These are phyloP conservation scores for Gopherus flavomarginatus DNA, from an alignment of 2,113 vertebrate species.

Conservation along the genomic window DNA sequence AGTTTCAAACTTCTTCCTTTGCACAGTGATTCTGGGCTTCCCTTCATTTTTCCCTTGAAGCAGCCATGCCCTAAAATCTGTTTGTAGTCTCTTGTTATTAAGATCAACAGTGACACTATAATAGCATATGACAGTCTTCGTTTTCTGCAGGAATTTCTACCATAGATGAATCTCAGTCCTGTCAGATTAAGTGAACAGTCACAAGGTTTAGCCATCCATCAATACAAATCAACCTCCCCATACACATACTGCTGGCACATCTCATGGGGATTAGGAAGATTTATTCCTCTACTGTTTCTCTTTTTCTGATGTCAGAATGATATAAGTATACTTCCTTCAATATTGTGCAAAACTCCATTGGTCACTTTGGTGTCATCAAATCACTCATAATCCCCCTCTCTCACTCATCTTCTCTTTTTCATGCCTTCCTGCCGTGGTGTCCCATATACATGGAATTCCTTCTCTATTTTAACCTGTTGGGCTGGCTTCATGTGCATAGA, in stretches of 20 bases:
- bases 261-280: background rate
- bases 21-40: background rate
- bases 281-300: background rate
- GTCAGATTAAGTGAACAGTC: constrained; percentile 66
- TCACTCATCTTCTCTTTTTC: background rate
- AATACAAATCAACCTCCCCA: constrained; percentile 45
- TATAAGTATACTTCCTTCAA: background rate
- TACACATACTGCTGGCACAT: constrained; percentile 17
- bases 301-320: background rate
- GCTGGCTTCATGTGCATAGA: background rate
- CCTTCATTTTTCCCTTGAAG: constrained; percentile 1
- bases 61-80: constrained; percentile 13
- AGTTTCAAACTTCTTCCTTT: constrained; percentile 35
- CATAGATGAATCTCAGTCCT: constrained; percentile 22
- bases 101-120: constrained; percentile 50
- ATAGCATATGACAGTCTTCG: constrained; percentile 43
- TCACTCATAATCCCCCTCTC: background rate
- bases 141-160: constrained; percentile 58
- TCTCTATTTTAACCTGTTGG: background rate
- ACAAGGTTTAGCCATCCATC: constrained; percentile 59
- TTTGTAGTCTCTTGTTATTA: constrained; percentile 51
- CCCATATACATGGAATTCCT: background rate
- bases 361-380: background rate
- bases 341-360: background rate
- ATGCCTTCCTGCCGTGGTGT: background rate